Evolutionary conservation across 1,140 invertebrate species (phyloP), one percentile per base, ranked within the genome.

Genomic region (Philopotamus ludificatus): DNA sequence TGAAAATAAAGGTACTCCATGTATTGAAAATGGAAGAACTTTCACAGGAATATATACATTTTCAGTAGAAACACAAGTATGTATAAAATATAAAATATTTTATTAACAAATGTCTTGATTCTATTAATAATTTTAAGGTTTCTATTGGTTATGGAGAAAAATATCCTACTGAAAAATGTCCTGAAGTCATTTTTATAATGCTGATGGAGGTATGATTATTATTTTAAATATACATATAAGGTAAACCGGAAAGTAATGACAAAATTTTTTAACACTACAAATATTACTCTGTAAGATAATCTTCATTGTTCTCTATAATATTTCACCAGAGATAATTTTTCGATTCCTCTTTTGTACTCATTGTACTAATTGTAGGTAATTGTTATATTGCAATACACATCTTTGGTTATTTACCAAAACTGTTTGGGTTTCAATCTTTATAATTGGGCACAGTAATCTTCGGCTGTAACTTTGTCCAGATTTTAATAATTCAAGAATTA

Each of bases 101-200:
- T n/a, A 62, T 7, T 18, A 7, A 51, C 0, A n/a, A 39, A 63
- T 18, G 8, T 50, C 22, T 18, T 50, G 1, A 4, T 20, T 7
- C n/a, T 55, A 1, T 58, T 15, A 18, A 44, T 58, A 16, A 20
- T 21, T 54, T 34, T 1, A 28, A 69, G 70, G 74, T 75, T 0
- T 78, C 86, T 1, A 86, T 89, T 65, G 87, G 86, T 4, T 87
- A 85, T 70, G 86, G 86, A 2, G 80, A 80, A 49, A 82, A 90
- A 51, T 88, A 86, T 73, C 89, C 89, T 2, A 92, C 86, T 2
- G 87, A 90, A 73, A 83, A 91, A 71, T 94, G 91, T 73, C 85
- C 89, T 0, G 87, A 90, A 72, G 88, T 87, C 0, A 85, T 92
- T 53, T 84, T 92, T 53, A 81, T 92, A 7, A 74, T 83, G 25